These are phyloP conservation scores for Pycnomerus fuliginosus DNA, from an alignment of 2,888 invertebrate genomes.

Conservation along the genomic window DNA sequence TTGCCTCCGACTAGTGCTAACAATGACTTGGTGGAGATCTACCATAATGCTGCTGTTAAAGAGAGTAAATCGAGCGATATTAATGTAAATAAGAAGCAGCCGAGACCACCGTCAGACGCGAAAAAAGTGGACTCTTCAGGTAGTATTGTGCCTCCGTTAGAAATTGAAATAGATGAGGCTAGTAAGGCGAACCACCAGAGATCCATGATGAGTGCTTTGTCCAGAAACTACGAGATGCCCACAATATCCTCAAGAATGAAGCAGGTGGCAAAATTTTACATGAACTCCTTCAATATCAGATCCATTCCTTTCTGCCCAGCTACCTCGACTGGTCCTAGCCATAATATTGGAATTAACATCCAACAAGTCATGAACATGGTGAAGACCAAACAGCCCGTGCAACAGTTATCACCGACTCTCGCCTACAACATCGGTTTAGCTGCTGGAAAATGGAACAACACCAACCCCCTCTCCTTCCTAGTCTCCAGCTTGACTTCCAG, in stretches of 20 bases:
- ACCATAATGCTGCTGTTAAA: constrained; percentile 48
- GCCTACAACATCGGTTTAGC: constrained; percentile 52
- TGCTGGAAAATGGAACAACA: constrained; percentile 46
- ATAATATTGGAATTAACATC: constrained; percentile 65
- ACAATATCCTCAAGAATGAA: constrained; percentile 69
- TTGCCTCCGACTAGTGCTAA: background rate
- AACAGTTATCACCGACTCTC: constrained; percentile 51
- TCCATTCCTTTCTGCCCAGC: constrained; percentile 65
- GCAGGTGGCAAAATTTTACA: constrained; percentile 59
- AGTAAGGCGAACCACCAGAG: constrained; percentile 1
- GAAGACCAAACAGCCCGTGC: constrained; percentile 43
- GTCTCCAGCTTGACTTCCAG: constrained; percentile 46
- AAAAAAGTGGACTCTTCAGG: constrained; percentile 3
- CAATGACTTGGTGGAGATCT: constrained; percentile 46
- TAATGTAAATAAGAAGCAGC: constrained; percentile 26
- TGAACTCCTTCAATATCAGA: constrained; percentile 47
- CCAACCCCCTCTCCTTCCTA: constrained; percentile 41
- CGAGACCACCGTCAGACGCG: constrained; percentile 28
- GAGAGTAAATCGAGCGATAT: constrained; percentile 46
- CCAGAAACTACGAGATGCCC: constrained; percentile 60
- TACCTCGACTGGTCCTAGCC: constrained; percentile 62
- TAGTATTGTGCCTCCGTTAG: constrained; percentile 10
- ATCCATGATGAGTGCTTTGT: constrained; percentile 27
- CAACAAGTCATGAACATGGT: constrained; percentile 58
- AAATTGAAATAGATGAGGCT: constrained; percentile 4